Evolutionary conservation across 2,797 vertebrate genomes (phyloP), one percentile per base, ranked within the genome.

Genomic region (Alauda arvensis): DNA sequence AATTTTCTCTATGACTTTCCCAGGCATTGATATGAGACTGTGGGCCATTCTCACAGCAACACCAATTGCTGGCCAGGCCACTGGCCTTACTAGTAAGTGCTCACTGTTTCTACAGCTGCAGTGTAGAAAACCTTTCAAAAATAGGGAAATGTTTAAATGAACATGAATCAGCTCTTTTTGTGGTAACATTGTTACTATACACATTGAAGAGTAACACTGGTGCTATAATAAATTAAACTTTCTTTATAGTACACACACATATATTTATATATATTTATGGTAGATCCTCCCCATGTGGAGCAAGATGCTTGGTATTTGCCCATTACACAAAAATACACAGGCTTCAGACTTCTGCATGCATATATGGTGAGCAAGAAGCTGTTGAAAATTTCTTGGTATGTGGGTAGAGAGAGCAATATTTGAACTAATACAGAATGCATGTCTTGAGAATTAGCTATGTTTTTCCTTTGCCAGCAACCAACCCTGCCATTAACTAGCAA

Each of bases 281-380:
- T 28, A 31, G 23, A 34, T 74, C 14, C 29, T 66, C 20, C 25
- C n/a, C 0, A 0, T 8, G 10, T 5, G 9, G 39, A 79, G 23
- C 10, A 48, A 34, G n/a, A 52, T 20, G 8, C 7, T 24, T 3
- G 1, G 14, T 56, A 39, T 31, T 77, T 79, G 8, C 11, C 34
- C 1, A 0, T 51, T 70, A 52, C 6, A 52, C 5, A 51, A 52
- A 80, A 55, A 55, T 14, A 49, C 4, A 45, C 6, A 49, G 14
- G 4, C 42, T 82, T 84, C 53, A 59, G 4, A 28, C 4, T 53
- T 76, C 33, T 62, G 28, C 2, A 2, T 43, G 51, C 15, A 33
- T 28, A 23, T 8, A 28, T 9, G 9, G 11, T 26, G 25, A 57
- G 21, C 23, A 80, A 60, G 17, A 48, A 1, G 3, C 20, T 65